Evolutionary conservation across 2,113 vertebrate species (phyloP).

Genomic region (Urocolius indicus): DNA sequence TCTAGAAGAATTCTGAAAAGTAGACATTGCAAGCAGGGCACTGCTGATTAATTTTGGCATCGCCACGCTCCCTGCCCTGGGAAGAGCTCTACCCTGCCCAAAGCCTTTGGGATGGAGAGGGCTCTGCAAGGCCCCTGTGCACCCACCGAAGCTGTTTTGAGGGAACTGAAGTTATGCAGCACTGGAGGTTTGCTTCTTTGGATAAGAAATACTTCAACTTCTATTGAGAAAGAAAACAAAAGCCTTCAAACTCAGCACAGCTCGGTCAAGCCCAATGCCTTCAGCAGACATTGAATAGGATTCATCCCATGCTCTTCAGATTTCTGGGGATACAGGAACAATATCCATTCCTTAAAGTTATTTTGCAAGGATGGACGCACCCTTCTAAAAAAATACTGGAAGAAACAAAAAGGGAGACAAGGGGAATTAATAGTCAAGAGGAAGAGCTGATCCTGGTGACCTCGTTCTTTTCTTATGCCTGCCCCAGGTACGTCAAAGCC

Average conservation of each 20-base stretch:
- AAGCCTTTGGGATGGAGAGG: neutral
- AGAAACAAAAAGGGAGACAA: neutral
- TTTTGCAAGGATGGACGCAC: neutral
- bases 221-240: neutral
- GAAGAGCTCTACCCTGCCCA: neutral
- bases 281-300: neutral
- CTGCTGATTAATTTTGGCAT: neutral
- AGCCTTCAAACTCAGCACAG: neutral
- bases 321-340: neutral
- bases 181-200: neutral
- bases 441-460: neutral
- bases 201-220: neutral
- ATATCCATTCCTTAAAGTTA: neutral
- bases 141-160: neutral
- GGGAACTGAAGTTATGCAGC: neutral
- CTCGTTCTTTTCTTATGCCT: neutral
- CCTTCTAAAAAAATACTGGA: neutral
- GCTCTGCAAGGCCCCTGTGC: neutral
- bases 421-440: neutral
- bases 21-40: neutral
- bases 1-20: neutral
- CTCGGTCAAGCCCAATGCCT: neutral
- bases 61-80: neutral
- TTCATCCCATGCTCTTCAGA: neutral
- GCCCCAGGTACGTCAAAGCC: neutral